A percentile compares a stretch with the other conserved stretches of the same genome.
These are phyloP conservation scores for Ornithorhynchus anatinus DNA, from an alignment of 2,113 vertebrate genomes.

Conservation along the genomic window DNA sequence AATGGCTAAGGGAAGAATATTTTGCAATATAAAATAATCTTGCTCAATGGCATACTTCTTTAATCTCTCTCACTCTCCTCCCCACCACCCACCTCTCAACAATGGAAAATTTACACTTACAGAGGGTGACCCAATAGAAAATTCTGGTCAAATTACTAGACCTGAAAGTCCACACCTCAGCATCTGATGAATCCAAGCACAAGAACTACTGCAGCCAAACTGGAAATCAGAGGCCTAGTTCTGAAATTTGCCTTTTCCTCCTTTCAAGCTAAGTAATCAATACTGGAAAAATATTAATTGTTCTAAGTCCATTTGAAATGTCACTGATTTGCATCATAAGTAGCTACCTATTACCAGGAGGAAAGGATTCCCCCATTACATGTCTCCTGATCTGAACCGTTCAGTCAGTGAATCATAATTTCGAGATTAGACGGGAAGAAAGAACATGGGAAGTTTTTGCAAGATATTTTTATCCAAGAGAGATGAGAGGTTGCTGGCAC, in stretches of 20 bases:
- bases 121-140: too few relatives aligned
- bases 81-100: too few relatives aligned
- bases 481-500: conserved; percentile 12
- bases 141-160: too few relatives aligned
- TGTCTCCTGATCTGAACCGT: conserved; percentile 34
- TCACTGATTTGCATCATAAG: conserved; percentile 34
- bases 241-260: conserved; percentile 9
- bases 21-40: too few relatives aligned
- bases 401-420: too few relatives aligned
- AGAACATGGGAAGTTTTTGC: background rate
- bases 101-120: too few relatives aligned
- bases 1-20: too few relatives aligned
- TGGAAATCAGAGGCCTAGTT: background rate
- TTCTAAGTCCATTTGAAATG: conserved; percentile 32
- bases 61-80: too few relatives aligned
- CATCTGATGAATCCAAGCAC: too few relatives aligned
- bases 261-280: conserved; percentile 34
- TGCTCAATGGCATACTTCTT: too few relatives aligned
- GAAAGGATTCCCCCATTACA: conserved; percentile 23
- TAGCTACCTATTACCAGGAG: conserved; percentile 32
- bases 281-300: conserved; percentile 43
- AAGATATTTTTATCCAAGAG: conserved; percentile 17
- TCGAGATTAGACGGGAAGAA: conserved; percentile 15
- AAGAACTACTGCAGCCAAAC: background rate
- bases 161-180: too few relatives aligned